Percentiles rank a stretch among this genome's conserved stretches.
Evolutionary conservation across 1,140 invertebrate species (phyloP).

Genomic region (Musca vetustissima): DNA sequence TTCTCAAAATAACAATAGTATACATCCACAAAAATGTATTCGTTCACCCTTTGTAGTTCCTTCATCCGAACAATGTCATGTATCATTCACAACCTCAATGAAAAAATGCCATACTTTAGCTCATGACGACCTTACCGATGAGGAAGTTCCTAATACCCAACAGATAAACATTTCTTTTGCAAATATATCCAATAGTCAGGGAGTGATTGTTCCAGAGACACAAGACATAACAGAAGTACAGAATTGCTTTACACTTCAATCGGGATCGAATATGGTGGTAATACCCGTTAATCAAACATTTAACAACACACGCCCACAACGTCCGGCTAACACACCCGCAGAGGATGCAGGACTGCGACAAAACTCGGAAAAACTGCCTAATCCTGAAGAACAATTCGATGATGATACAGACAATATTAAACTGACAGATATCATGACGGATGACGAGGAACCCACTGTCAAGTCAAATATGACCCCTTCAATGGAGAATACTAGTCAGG

Average conservation of each 20-base stretch:
- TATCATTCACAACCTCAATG: too few relatives aligned
- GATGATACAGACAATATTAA: not conserved
- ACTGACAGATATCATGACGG: constrained; percentile 35
- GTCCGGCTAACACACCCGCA: not conserved
- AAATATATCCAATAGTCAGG: not conserved
- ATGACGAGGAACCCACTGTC: constrained; percentile 36
- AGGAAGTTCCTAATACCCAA: not conserved
- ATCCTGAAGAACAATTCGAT: not conserved
- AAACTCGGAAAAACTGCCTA: not conserved
- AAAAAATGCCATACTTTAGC: too few relatives aligned
- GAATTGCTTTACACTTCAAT: not conserved
- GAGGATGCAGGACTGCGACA: not conserved
- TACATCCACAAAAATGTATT: too few relatives aligned
- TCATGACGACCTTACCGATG: not conserved
- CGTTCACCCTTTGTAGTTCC: too few relatives aligned
- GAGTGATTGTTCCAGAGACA: not conserved
- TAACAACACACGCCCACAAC: not conserved
- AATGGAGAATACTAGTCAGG: constrained; percentile 1
- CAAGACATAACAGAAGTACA: constrained; percentile 6
- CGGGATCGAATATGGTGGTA: not conserved
- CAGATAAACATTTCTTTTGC: not conserved
- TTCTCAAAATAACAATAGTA: not conserved
- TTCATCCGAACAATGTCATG: too few relatives aligned
- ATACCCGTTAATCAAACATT: constrained; percentile 23
- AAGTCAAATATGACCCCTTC: not conserved